These are phyloP conservation scores for Casuarius casuarius DNA, from an alignment of 2,113 vertebrate genomes.

Conservation along the genomic window DNA sequence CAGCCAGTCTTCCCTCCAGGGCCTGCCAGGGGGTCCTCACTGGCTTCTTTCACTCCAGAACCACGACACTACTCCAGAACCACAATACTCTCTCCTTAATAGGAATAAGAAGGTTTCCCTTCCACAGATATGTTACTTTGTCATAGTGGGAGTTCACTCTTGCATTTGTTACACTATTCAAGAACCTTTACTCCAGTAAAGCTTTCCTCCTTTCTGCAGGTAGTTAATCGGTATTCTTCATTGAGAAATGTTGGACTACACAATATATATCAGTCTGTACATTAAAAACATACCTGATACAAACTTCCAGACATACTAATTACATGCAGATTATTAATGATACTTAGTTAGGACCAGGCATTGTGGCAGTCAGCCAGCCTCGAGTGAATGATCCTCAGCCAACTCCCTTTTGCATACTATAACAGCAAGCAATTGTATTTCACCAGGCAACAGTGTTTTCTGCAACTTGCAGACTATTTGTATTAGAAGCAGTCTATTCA, in stretches of 20 bases:
- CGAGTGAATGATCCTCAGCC: background rate
- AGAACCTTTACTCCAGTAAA: no score
- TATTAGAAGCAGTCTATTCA: background rate
- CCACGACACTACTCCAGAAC: background rate
- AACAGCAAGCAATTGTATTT: conserved; percentile 42
- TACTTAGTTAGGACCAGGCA: background rate
- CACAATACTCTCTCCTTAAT: background rate
- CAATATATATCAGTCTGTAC: background rate
- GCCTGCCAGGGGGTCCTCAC: background rate
- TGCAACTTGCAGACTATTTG: conserved; percentile 16
- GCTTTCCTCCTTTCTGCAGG: background rate
- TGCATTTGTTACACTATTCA: background rate
- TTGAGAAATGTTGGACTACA: background rate
- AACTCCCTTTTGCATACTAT: background rate
- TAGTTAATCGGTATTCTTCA: background rate
- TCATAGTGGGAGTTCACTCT: background rate
- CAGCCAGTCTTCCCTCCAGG: background rate
- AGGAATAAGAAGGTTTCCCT: background rate
- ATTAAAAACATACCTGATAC: background rate
- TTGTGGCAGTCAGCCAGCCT: background rate
- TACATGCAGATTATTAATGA: background rate
- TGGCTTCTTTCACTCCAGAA: background rate
- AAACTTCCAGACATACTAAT: background rate
- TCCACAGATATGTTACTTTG: background rate
- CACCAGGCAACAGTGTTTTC: conserved; percentile 11